Base-by-base conservation (phyloP, 2,888 invertebrate species). In the Blomia tropicalis region DNA sequence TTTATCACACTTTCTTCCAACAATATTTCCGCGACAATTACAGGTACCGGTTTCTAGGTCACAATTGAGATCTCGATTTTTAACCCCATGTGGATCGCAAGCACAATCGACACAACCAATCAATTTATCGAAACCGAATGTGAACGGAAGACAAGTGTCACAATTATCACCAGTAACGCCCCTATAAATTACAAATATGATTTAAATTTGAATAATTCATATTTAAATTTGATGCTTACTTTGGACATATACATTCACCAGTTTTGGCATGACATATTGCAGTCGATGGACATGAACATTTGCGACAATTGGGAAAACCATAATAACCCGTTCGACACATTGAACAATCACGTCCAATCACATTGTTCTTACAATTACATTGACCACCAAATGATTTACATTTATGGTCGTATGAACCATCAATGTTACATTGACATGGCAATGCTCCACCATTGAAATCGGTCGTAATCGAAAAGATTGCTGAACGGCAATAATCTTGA, bases 331-430 rank as follows among this genome's bases (percentile, higher is more conserved):
- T 88, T 65, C 83, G 80, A 73, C 90, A 90, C 3, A 81, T 79
- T 60, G 83, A 83, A 70, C 82, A 90, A 0, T 80, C 82, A 32
- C 95, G 79, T 1, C 96, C 96, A 67, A 98, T 92, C 1, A 99
- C 86, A 73, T 96, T 85, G 0, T 84, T 80, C 70, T 84, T 84
- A 74, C 98, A 98, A 3, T 82, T 81, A 73, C 98, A 98, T 74
- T 96, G 93, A 0, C 98, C 98, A 0, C 98, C 98, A 73, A 92
- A 95, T 43, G 83, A 81, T 66, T 86, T 83, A 72, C 98, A 98
- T 69, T 86, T 84, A 71, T 93, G 85, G 70, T 84, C 85, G 59
- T 23, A 58, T 11, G 58, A 60, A 3, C 62, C 62, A 30, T 62
- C 58, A n/a, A 44, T 83, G 73, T 92, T 85, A 72, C 98, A 98